Conservation (phyloP, 2,113 vertebrate genomes). For the Vidua macroura region DNA sequence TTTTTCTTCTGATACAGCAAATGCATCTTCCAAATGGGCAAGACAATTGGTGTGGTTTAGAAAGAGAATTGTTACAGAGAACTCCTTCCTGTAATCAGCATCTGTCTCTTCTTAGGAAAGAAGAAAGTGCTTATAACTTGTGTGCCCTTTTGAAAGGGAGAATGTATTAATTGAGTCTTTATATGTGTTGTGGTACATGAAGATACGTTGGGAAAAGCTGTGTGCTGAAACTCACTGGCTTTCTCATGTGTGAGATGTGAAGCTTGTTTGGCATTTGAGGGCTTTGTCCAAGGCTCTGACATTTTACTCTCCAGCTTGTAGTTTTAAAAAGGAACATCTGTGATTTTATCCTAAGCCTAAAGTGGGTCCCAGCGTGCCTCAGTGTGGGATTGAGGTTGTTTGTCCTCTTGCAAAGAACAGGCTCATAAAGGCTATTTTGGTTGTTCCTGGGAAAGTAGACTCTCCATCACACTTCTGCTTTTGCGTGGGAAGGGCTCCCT, state of each 20-base stretch:
- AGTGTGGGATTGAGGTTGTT: background rate
- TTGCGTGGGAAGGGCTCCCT: background rate
- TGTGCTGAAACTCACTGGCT: background rate
- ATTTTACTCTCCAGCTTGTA: background rate
- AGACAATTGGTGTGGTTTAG: background rate
- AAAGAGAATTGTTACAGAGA: background rate
- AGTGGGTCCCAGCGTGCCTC: background rate
- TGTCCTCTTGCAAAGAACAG: background rate
- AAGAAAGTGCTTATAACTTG: background rate
- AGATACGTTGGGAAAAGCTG: background rate
- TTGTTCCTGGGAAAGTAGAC: background rate
- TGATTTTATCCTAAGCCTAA: background rate
- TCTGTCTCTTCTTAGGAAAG: background rate
- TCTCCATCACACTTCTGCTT: background rate
- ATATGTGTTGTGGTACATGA: background rate
- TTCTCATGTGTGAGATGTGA: background rate
- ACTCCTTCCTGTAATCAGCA: background rate
- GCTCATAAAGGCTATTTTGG: background rate
- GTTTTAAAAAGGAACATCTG: background rate
- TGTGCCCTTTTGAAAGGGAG: background rate
- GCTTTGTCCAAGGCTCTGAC: background rate
- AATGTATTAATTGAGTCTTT: background rate
- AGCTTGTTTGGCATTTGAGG: background rate
- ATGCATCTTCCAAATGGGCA: background rate
- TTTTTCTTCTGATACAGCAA: background rate